Percentiles rank a stretch among this genome's conserved stretches.
Conservation (phyloP, 2,113 vertebrate species). For the Pygoscelis antarcticus region DNA sequence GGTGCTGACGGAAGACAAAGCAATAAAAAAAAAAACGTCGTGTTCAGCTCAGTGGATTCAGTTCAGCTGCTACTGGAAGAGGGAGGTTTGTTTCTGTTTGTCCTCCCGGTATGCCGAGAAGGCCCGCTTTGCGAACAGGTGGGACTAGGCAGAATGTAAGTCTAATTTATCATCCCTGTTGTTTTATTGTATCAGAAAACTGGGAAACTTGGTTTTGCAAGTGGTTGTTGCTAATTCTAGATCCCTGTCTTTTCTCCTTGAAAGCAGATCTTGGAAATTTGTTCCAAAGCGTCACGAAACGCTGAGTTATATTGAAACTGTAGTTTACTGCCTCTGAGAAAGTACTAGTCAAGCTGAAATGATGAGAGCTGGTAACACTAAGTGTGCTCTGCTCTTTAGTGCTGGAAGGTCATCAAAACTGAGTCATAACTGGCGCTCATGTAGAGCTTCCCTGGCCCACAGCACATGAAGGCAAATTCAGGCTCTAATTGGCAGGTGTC, state of each 20-base stretch:
- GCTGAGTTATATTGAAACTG: neutral
- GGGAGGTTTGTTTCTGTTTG: neutral
- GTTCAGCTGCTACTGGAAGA: neutral
- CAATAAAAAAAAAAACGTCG: neutral
- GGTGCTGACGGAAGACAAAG: neutral
- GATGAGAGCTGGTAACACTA: neutral
- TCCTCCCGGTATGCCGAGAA: neutral
- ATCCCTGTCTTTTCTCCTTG: neutral
- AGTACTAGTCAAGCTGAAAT: constrained; percentile 7
- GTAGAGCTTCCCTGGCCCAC: neutral
- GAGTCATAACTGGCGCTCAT: neutral
- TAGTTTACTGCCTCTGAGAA: neutral
- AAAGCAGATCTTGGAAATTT: neutral
- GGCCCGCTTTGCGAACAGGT: neutral
- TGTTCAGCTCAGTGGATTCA: neutral
- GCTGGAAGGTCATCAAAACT: neutral
- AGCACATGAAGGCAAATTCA: neutral
- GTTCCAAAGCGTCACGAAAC: neutral
- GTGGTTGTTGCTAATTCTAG: neutral
- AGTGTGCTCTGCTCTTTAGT: neutral
- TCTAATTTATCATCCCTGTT: neutral
- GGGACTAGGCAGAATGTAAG: neutral
- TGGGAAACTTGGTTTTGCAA: neutral
- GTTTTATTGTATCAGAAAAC: neutral
- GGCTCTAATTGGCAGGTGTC: neutral